phyloP scores from a whole-genome alignment of 2,888 invertebrate genomes.

The Rhimphoctona megacephalus region DNA sequence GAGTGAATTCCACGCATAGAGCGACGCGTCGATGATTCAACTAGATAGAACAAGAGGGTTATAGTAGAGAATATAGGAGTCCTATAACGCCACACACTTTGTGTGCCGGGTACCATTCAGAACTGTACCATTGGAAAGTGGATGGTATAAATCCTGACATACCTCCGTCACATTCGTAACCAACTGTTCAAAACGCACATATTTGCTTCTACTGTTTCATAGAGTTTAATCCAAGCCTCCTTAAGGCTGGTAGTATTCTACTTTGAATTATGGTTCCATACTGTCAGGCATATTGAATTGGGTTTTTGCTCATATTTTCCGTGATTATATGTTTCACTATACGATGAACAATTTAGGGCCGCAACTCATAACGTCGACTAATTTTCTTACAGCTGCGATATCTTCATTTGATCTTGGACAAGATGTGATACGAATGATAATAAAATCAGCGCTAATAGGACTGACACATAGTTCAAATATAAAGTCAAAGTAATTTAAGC shows the following conservation, averaged over 20 bases:
- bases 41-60: constrained; percentile 42
- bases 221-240: constrained; percentile 37
- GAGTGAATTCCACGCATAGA: constrained; percentile 45
- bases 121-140: constrained; percentile 18
- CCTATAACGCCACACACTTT: constrained; percentile 8
- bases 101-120: constrained; percentile 34
- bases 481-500: background rate
- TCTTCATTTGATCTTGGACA: background rate
- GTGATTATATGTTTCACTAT: background rate
- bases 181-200: constrained; percentile 33
- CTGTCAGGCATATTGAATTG: background rate
- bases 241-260: constrained; percentile 37
- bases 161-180: constrained; percentile 54
- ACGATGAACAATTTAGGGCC: background rate
- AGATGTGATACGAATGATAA: background rate
- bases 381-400: constrained; percentile 12
- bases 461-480: background rate
- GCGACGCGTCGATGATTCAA: constrained; percentile 60
- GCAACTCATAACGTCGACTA: background rate
- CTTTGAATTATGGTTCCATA: background rate
- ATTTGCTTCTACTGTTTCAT: constrained; percentile 44
- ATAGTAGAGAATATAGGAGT: constrained; percentile 37
- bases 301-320: background rate
- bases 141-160: constrained; percentile 24
- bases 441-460: background rate